Conservation (phyloP, 37 sponge, comb jelly and placozoan species). For the Mnemiopsis leidyi region DNA sequence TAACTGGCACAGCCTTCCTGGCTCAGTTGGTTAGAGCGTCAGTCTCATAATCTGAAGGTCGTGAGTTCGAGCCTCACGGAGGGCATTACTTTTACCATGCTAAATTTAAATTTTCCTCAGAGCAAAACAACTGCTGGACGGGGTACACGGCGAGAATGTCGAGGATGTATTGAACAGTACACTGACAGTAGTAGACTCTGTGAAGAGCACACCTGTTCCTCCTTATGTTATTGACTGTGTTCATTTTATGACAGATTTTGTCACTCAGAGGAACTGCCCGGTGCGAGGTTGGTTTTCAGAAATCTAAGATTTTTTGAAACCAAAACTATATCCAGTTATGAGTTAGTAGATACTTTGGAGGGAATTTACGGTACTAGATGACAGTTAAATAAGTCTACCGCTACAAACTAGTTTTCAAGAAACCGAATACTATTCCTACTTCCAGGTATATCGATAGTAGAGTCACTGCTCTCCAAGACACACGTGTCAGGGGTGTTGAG, state of each 20-base stretch:
- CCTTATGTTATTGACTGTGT: neutral
- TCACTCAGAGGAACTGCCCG: neutral
- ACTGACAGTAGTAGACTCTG: neutral
- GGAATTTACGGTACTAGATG: no score
- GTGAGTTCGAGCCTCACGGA: slow-evolving; percentile 67
- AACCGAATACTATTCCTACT: no score
- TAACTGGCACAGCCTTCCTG: slow-evolving; percentile 34
- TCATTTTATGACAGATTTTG: slow-evolving; percentile 1
- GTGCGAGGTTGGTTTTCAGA: no score
- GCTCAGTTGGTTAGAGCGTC: slow-evolving; percentile 67
- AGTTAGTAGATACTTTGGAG: no score
- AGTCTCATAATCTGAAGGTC: slow-evolving; percentile 67
- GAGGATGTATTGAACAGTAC: slow-evolving; percentile 1
- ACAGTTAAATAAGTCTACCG: no score
- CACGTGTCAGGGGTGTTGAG: neutral
- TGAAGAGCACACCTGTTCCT: neutral
- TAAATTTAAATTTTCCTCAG: no score
- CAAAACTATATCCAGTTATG: no score
- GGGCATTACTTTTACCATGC: slow-evolving; percentile 22
- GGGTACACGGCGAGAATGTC: neutral
- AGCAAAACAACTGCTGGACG: neutral
- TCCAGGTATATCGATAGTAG: slow-evolving; percentile 38
- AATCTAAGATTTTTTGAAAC: no score
- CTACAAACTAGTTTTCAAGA: no score
- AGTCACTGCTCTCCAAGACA: neutral